Base-by-base conservation (phyloP, 2,888 invertebrate species). In the Drosophila ezoana region DNA sequence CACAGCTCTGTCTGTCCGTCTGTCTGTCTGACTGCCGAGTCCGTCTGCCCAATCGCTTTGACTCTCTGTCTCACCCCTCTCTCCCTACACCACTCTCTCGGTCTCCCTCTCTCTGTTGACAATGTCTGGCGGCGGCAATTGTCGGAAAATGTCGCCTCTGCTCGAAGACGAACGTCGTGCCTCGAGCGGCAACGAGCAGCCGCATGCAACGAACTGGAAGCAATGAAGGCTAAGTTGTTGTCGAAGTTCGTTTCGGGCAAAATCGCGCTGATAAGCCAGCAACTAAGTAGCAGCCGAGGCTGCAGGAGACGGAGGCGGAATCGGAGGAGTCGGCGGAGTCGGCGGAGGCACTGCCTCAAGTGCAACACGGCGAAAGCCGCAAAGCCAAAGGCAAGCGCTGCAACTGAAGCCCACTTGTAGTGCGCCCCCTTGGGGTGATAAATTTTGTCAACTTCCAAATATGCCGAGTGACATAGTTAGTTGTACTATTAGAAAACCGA, bases 151-250 rank as follows among this genome's bases (percentile, higher is more conserved):
- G 77, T 59, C 61, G 67, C 54, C 72, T 38, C 38, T 33, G 38
- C 33, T 52, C 28, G 54, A n/a, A 48, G 61, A 54, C 60, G 43
- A 49, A 35, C 54, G 33, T 61, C 35, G 56, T 20, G 44, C 48
- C 16, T 35, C 43, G 35, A 38, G 54, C 41, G 18, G 35, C 38
- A 54, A 48, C 40, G 47, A 38, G 67, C 49, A 28, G 28, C 40
- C 47, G 51, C 70, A 70, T 74, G 74, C 75, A 76, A 76, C 82
- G 86, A 82, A 86, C 79, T 82, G 88, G 86, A 82, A 82, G 88
- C 82, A 82, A 82, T 82, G 82, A 82, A 82, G 79, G 82, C 88
- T 85, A 87, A 82, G 88, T 82, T 82, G 86, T 87, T 85, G 76
- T 79, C 76, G 76, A 78, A 73, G 53, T 78, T 76, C 60, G 68